Base-by-base conservation (phyloP, 2,888 invertebrate species). In the Pardosa pseudoannulata region DNA sequence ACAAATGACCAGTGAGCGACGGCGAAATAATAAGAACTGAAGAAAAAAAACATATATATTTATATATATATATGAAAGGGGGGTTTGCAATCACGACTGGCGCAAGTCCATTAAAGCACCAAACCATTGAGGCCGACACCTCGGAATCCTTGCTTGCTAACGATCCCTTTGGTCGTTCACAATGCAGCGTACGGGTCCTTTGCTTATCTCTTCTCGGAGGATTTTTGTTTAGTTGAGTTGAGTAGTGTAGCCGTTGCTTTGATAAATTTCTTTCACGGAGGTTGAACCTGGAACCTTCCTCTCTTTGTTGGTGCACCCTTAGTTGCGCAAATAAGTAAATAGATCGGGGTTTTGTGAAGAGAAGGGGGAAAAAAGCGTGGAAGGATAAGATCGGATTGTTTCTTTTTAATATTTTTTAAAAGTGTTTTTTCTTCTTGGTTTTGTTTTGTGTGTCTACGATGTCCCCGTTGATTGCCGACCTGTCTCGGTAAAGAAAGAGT, bases 271-370 rank as follows among this genome's bases (percentile, higher is more conserved):
- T 65, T 65, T 83, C 76, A 83, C 76, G 76, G 76, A 39, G 71
- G 36, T 36, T 75, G 81, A 68, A 56, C 39, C 62, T 70, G 28
- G 82, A 74, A 70, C 68, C 71, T 67, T 70, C 39, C 16, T 13
- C 19, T 31, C 50, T 76, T 65, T 76, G 65, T 64, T 80, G 50
- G 27, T 39, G n/a, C 64, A 64, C 36, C 71, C 62, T 71, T 75
- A 76, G 75, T 83, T 76, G 76, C 76, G 72, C 82, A 83, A 83
- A 76, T 76, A 83, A 83, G 64, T 83, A 83, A 83, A 83, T 83
- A 83, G 82, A 83, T 72, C 71, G 32, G 62, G 64, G 41, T 76
- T 65, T 74, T 67, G 50, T n/a, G 50, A 31, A 74, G 28, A 16
- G 46, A 16, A 78, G 31, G 23, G n/a, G 68, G n/a, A 79, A 79